Percentiles rank a stretch among this genome's conserved stretches.
These are phyloP conservation scores for Ennomos erosarius DNA, from an alignment of 2,888 invertebrate species.

Conservation along the genomic window DNA sequence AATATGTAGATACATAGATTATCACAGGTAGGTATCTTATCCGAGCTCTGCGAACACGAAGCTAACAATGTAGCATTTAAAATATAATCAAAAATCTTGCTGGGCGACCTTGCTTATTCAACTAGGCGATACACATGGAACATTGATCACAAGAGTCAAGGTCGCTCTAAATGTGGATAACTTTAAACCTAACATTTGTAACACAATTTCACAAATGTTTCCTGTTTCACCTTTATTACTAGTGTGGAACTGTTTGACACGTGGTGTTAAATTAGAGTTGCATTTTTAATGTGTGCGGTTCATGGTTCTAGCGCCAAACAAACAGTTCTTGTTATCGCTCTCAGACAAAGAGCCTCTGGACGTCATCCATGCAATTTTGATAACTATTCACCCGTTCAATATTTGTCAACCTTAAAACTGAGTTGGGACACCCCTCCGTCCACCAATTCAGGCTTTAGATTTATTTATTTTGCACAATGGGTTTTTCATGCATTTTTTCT, in stretches of 20 bases:
- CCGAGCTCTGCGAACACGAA: conserved; percentile 12
- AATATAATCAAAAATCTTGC: conserved; percentile 25
- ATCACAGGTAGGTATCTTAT: not conserved
- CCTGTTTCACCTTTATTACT: not conserved
- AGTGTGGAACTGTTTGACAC: conserved; percentile 18
- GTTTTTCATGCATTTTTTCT: conserved; percentile 33
- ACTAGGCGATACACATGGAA: conserved; percentile 32
- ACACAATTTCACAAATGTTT: conserved; percentile 4
- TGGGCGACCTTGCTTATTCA: conserved; percentile 34
- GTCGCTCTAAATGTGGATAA: conserved; percentile 31
- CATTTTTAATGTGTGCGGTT: conserved; percentile 54
- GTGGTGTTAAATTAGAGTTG: conserved; percentile 32
- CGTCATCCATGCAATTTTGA: conserved; percentile 58
- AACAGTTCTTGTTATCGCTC: conserved; percentile 48
- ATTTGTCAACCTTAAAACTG: conserved; percentile 34
- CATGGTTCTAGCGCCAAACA: conserved; percentile 51
- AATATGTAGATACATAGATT: not conserved
- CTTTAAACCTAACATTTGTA: conserved; percentile 18
- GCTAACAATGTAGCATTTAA: conserved; percentile 18
- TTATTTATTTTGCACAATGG: conserved; percentile 39
- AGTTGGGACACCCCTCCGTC: conserved; percentile 40
- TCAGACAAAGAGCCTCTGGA: conserved; percentile 65
- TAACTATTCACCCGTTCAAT: conserved; percentile 43
- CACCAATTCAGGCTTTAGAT: conserved; percentile 34
- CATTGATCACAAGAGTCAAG: conserved; percentile 37